Percentiles rank a stretch among this genome's conserved stretches.
phyloP scores from a whole-genome alignment of 1,140 invertebrate species.

The Metopolophium dirhodum region DNA sequence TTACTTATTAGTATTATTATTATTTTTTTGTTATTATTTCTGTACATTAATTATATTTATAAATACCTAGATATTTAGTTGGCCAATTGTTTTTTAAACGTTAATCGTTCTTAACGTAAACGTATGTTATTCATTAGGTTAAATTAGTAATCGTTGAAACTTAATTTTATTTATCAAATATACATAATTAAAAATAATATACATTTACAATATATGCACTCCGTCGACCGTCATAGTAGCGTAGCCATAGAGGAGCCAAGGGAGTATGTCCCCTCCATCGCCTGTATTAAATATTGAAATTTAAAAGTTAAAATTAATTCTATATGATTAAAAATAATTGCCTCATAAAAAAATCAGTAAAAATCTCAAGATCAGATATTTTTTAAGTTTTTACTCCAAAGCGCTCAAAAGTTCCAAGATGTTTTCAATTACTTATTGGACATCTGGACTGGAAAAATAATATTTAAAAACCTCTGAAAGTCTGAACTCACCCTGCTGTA shows the following conservation, averaged over 20 bases:
- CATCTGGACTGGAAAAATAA: neutral
- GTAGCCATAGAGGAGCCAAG: too few species aligned
- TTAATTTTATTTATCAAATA: neutral
- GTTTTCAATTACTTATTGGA: too few species aligned
- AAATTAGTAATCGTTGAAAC: neutral
- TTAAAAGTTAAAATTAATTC: neutral
- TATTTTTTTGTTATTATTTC: neutral
- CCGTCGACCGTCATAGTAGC: too few species aligned
- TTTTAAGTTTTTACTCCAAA: too few species aligned
- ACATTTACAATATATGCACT: neutral
- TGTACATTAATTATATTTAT: neutral
- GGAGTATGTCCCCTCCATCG: neutral
- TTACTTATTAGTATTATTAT: neutral
- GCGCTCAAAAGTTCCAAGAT: neutral
- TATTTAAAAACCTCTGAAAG: neutral
- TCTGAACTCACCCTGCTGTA: neutral
- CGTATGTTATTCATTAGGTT: neutral
- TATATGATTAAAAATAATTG: neutral
- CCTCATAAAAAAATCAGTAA: neutral
- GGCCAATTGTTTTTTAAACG: neutral
- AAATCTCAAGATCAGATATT: too few species aligned
- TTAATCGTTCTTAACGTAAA: neutral
- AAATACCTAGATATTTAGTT: neutral
- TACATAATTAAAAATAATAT: neutral
- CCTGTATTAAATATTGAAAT: neutral